phyloP scores from a whole-genome alignment of 2,888 invertebrate species.

The Heliconius cydno region DNA sequence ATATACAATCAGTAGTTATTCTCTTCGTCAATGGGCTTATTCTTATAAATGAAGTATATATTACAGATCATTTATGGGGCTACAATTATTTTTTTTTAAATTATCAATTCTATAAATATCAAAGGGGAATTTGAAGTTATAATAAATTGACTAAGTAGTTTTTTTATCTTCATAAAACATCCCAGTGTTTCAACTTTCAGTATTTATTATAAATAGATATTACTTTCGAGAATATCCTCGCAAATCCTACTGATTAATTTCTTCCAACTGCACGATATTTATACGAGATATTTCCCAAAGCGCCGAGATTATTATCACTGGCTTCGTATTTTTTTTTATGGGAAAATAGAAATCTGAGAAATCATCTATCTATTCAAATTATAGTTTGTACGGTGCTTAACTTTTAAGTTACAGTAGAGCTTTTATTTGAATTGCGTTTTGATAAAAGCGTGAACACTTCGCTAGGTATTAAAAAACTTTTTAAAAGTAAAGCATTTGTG shows the following conservation, averaged over 20 bases:
- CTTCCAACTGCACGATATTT: constrained; percentile 28
- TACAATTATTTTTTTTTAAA: neutral
- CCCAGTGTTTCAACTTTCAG: neutral
- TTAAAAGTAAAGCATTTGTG: neutral
- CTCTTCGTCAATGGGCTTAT: neutral
- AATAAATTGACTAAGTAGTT: too few relatives aligned
- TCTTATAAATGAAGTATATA: neutral
- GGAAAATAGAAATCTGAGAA: constrained; percentile 21
- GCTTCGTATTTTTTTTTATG: constrained; percentile 1
- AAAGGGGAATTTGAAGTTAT: neutral
- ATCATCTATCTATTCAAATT: neutral
- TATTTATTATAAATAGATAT: neutral
- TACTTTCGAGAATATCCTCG: constrained; percentile 5
- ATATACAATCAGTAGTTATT: neutral
- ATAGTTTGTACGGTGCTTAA: neutral
- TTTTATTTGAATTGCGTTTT: constrained; percentile 8
- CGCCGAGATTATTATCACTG: constrained; percentile 27
- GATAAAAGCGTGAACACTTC: constrained; percentile 4
- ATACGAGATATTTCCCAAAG: constrained; percentile 35
- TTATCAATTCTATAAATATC: neutral
- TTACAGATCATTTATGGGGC: neutral
- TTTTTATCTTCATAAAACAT: neutral
- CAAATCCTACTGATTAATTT: constrained; percentile 32
- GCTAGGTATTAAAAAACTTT: constrained; percentile 3
- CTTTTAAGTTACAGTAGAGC: neutral